Evolutionary conservation across 2,113 vertebrate species (phyloP).

Genomic region (Neomonachus schauinslandi): DNA sequence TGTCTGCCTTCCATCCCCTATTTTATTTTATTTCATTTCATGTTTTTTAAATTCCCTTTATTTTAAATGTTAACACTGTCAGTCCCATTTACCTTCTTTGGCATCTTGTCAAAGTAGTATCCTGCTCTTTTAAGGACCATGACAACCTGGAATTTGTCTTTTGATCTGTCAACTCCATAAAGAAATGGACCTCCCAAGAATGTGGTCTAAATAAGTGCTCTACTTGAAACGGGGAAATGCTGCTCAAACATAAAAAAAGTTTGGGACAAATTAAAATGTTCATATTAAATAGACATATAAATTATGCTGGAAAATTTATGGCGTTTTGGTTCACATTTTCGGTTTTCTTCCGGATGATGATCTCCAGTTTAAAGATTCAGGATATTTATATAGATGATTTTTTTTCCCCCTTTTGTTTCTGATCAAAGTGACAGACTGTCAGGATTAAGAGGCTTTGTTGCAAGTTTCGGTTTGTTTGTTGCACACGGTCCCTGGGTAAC

Average conservation of each 20-base stretch:
- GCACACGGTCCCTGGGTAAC: fast-evolving
- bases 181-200: fast-evolving
- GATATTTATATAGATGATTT: too few species aligned
- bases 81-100: background rate
- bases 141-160: background rate
- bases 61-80: background rate
- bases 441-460: background rate
- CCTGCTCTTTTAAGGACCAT: background rate
- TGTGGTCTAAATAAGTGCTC: fast-evolving
- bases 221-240: background rate
- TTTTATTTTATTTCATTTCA: background rate
- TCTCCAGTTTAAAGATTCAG: background rate
- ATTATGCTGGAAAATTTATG: fast-evolving
- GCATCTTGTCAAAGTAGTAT: background rate
- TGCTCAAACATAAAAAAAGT: background rate
- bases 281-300: fast-evolving
- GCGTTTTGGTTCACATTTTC: fast-evolving
- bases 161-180: background rate
- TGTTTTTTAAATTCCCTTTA: background rate
- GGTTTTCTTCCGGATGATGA: background rate
- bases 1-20: background rate
- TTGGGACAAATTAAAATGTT: background rate
- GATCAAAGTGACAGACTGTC: background rate
- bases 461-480: too few species aligned
- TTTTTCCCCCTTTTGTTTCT: background rate